phyloP scores from a whole-genome alignment of 2,797 vertebrate genomes.

The Coregonus ussuriensis region DNA sequence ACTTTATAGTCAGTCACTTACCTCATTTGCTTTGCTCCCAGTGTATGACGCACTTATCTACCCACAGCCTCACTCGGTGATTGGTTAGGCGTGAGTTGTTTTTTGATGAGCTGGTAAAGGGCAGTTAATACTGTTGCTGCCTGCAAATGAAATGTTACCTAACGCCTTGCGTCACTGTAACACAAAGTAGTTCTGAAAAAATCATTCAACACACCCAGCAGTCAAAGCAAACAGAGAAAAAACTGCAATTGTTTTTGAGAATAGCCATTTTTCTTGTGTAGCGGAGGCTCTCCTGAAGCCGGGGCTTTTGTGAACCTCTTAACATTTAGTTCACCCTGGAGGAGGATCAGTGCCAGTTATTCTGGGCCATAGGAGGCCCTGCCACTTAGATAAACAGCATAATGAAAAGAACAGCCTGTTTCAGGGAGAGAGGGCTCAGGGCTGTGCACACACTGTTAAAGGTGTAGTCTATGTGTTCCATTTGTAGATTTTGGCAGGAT shows the following conservation, averaged over 20 bases:
- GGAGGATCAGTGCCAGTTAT: slow-evolving; percentile 12
- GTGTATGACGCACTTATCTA: slow-evolving; percentile 47
- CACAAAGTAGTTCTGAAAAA: slow-evolving; percentile 42
- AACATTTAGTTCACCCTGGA: slow-evolving; percentile 48
- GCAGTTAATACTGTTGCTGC: slow-evolving; percentile 40
- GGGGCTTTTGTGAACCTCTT: slow-evolving; percentile 43
- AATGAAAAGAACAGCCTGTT: slow-evolving; percentile 76
- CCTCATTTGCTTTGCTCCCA: slow-evolving; percentile 16
- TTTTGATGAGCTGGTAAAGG: slow-evolving; percentile 45
- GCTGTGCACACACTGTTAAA: slow-evolving; percentile 39
- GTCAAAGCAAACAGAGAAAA: slow-evolving; percentile 38
- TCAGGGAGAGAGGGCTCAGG: slow-evolving; percentile 47
- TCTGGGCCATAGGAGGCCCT: slow-evolving; percentile 65
- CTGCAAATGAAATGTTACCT: slow-evolving; percentile 64
- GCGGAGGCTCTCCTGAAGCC: not conserved
- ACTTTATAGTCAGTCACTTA: slow-evolving; percentile 28
- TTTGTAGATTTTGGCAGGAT: slow-evolving; percentile 18
- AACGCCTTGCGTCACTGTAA: slow-evolving; percentile 59
- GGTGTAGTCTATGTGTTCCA: slow-evolving; percentile 33
- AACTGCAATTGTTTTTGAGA: not conserved
- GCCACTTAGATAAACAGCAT: slow-evolving; percentile 74
- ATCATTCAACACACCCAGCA: slow-evolving; percentile 41
- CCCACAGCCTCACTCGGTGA: slow-evolving; percentile 44
- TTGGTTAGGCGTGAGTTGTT: slow-evolving; percentile 42
- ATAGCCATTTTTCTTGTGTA: not conserved